Conservation (phyloP, 2,113 vertebrate species). For the Pelvicachromis taeniatus region DNA sequence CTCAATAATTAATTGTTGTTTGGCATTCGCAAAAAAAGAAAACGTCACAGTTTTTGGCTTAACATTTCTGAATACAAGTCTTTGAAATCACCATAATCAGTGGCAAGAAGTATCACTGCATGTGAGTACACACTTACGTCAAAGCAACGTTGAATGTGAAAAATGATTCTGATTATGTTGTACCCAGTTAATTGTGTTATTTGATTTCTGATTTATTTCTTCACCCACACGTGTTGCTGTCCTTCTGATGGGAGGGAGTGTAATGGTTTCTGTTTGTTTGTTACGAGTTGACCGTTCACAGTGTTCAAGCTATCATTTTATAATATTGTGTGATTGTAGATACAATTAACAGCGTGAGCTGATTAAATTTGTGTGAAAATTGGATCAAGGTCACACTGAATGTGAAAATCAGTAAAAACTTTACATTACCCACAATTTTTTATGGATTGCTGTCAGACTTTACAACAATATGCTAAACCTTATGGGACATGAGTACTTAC, state of each 20-base stretch:
- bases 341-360: not conserved
- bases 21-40: not conserved
- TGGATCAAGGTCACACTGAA: not conserved
- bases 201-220: not conserved
- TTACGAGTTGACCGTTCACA: not conserved
- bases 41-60: not conserved
- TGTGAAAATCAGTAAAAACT: not conserved
- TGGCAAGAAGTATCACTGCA: not conserved
- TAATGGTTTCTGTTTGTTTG: not conserved
- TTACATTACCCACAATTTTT: not conserved
- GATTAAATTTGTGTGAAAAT: not conserved
- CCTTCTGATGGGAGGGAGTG: not conserved
- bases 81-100: not conserved
- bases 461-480: not conserved
- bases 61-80: not conserved
- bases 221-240: not conserved
- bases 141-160: not conserved
- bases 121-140: not conserved
- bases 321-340: not conserved
- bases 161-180: not conserved
- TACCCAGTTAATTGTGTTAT: not conserved
- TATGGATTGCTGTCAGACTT: accelerated
- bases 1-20: not conserved
- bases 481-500: no score
- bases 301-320: not conserved